Evolutionary conservation across 1,140 invertebrate genomes (phyloP), one percentile per base, ranked within the genome.

Genomic region (Hypothenemus hampei): DNA sequence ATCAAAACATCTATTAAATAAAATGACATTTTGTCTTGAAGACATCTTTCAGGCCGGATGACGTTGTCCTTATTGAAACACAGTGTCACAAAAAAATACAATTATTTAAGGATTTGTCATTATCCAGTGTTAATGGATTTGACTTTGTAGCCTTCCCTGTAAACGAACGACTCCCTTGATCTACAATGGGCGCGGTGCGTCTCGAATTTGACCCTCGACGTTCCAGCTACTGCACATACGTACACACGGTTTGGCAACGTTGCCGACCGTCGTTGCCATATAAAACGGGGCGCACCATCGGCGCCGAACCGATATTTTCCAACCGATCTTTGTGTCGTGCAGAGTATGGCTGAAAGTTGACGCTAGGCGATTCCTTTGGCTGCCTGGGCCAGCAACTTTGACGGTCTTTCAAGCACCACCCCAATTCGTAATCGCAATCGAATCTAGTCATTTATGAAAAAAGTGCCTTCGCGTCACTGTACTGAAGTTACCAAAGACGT

Each of bases 281-380:
- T 50, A 48, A 20, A 13, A 50, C 21, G 7, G 20, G 8, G 18
- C 18, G 21, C 20, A 22, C 24, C n/a, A 23, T 7, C 26, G 23
- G 39, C 39, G 24, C 37, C 18, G 15, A 33, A 29, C 40, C 37
- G 18, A 26, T 53, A 45, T 45, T 45, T 41, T 24, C 19, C 37
- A 10, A 22, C 19, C 22, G 20, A 45, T 10, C 29, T n/a, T 15
- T 33, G n/a, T 22, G 6, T n/a, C 24, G 37, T 45, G 19, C 35
- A 21, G 41, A 55, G 52, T 55, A 55, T 55, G 52, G 52, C 52
- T 37, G 31, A 36, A 40, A 55, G 43, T 40, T 47, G 13, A 20
- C 52, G 52, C 41, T 8, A 35, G 15, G 52, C 52, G 41, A 55
- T 47, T 33, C 39, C 18, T 22, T 26, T 55, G 21, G 52, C 43